Evolutionary conservation across 2,113 vertebrate species (phyloP).

Genomic region (Rhinoptilus africanus): DNA sequence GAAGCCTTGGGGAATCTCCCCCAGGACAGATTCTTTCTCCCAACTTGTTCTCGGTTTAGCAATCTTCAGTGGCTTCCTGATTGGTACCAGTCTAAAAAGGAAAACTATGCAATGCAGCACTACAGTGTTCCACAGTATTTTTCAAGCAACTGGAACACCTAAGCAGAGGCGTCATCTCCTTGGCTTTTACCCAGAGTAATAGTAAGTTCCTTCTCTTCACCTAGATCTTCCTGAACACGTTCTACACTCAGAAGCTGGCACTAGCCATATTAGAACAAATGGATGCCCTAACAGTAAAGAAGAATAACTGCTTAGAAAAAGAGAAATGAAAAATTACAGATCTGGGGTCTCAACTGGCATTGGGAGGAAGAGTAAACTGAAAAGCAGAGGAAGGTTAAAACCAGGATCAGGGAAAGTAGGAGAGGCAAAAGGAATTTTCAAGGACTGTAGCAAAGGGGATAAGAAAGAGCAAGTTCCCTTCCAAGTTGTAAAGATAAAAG

Average conservation of each 20-base stretch:
- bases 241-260: background rate
- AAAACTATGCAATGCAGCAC: background rate
- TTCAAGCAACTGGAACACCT: background rate
- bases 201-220: background rate
- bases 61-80: background rate
- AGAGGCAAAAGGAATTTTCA: background rate
- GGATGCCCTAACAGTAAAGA: background rate
- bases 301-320: background rate
- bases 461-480: background rate
- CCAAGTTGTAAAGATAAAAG: background rate
- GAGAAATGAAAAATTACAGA: background rate
- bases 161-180: background rate
- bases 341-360: rapidly evolving
- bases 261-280: background rate
- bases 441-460: rapidly evolving
- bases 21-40: background rate
- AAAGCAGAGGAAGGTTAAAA: background rate
- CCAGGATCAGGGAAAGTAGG: background rate
- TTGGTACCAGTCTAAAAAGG: background rate
- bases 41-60: background rate
- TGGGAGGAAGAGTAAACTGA: background rate
- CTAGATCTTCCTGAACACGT: background rate
- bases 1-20: background rate
- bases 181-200: background rate
- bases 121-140: background rate